Evolutionary conservation across 92 coral and sea anemone genomes (phyloP).

Genomic region (Heteractis magnifica): DNA sequence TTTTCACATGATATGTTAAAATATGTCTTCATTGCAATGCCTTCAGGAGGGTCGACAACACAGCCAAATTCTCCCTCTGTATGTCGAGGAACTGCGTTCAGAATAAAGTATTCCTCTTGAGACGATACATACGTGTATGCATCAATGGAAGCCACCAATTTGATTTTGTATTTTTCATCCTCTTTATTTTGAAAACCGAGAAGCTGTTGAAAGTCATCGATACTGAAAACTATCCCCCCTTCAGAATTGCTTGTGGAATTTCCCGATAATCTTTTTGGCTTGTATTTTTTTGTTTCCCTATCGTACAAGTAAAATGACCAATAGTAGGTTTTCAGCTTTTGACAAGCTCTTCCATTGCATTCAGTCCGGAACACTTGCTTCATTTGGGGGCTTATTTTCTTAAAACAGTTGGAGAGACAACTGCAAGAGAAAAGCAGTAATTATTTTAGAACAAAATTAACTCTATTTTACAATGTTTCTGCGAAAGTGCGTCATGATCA

Average conservation of each 20-base stretch:
- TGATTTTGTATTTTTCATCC: slow-evolving; percentile 20
- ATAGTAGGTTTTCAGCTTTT: not conserved
- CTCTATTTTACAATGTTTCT: too few relatives aligned
- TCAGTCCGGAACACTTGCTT: slow-evolving; percentile 13
- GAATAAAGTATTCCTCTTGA: slow-evolving; percentile 8
- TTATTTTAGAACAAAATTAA: not conserved
- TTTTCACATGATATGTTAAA: slow-evolving; percentile 35
- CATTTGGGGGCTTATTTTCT: slow-evolving; percentile 15
- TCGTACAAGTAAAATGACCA: slow-evolving; percentile 25
- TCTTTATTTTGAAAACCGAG: not conserved
- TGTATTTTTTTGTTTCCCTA: not conserved
- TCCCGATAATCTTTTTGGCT: not conserved
- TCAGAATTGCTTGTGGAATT: slow-evolving; percentile 2
- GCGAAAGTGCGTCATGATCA: too few relatives aligned
- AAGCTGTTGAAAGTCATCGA: slow-evolving; percentile 14
- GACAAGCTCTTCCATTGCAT: slow-evolving; percentile 26
- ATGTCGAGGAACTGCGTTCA: slow-evolving; percentile 27
- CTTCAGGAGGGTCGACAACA: slow-evolving; percentile 8
- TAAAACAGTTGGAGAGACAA: slow-evolving; percentile 30
- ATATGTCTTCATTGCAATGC: slow-evolving; percentile 35
- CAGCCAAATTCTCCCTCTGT: slow-evolving; percentile 5
- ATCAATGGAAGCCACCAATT: slow-evolving; percentile 9
- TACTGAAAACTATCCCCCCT: not conserved
- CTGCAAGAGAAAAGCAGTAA: slow-evolving; percentile 8
- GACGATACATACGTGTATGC: not conserved